A percentile compares a stretch with the other conserved stretches of the same genome.
These are phyloP conservation scores for Falco novaeseelandiae DNA, from an alignment of 2,797 vertebrate genomes.

Conservation along the genomic window DNA sequence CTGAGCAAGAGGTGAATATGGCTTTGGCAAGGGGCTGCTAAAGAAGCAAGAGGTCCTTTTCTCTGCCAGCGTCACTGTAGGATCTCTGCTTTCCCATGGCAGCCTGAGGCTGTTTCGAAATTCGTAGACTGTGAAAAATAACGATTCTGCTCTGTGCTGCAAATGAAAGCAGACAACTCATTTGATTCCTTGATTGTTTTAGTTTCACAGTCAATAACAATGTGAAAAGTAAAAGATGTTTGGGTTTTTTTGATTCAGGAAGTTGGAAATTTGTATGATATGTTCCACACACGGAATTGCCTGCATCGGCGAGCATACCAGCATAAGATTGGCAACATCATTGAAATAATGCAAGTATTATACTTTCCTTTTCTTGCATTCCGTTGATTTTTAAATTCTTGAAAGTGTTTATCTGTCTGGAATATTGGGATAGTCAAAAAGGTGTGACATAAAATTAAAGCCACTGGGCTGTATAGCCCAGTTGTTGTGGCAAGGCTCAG, in stretches of 20 bases:
- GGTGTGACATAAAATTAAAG: background rate
- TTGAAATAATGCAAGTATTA: slow-evolving; percentile 91
- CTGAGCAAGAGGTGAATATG: background rate
- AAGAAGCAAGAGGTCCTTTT: background rate
- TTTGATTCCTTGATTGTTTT: background rate
- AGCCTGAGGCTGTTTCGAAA: background rate
- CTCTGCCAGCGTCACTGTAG: background rate
- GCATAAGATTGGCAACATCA: slow-evolving; percentile 91
- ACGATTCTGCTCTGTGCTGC: background rate
- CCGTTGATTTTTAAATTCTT: background rate
- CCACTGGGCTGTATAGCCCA: background rate
- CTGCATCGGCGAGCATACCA: slow-evolving; percentile 95
- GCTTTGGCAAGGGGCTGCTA: background rate
- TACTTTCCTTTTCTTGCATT: background rate
- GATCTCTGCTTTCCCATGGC: rapidly evolving
- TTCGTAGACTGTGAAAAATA: background rate
- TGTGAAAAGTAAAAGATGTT: background rate
- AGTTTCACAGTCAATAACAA: background rate
- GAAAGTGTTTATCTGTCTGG: background rate
- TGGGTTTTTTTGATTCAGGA: slow-evolving; percentile 80
- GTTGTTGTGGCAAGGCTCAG: background rate
- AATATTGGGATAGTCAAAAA: background rate
- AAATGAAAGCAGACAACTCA: background rate
- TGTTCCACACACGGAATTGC: slow-evolving; percentile 92
- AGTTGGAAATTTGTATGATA: slow-evolving; percentile 91